Evolutionary conservation across 2,797 vertebrate species (phyloP), one percentile per base, ranked within the genome.

Genomic region (Pipistrellus pipistrellus): DNA sequence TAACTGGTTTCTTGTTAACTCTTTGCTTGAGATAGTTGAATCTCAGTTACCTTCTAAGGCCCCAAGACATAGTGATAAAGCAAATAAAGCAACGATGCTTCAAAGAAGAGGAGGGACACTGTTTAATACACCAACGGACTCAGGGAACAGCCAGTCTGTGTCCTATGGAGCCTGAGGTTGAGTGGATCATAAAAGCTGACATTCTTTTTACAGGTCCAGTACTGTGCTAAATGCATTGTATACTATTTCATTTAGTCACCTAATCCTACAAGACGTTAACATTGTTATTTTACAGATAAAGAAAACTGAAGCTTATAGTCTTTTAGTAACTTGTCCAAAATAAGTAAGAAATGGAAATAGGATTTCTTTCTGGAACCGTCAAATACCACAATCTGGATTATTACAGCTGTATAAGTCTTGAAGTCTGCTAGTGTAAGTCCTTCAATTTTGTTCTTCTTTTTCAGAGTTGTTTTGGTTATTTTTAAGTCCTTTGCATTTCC

Each of bases 231-330:
- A 62, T 68, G 32, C 27, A 55, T 92, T n/a, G 32, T 84, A 90
- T 69, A 12, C 6, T 51, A 84, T 83, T 80, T 75, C 35, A 87
- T 46, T 87, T 72, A 90, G 77, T 78, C 25, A 66, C 25, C 55
- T 83, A 59, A 85, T 18, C 59, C 44, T 66, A 62, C 51, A 62
- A 68, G 32, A 32, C 46, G 2, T 81, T 78, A 72, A 57, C 88
- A 73, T 80, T 82, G 71, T 95, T 84, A 59, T 83, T 95, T 90
- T 89, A 64, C 68, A 94, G 44, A 75, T 87, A 59, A 25, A 25
- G 35, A 71, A 75, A 83, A 59, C 30, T 93, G 30, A 92, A 59
- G 23, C 2, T 77, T 71, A 78, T 21, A 87, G 51, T 75, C 32
- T 64, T 80, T 69, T 83, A 30, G 44, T 84, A 44, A 93, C 57